Conservation (phyloP, 2,113 vertebrate genomes). For the Hirundichthys speculiger region DNA sequence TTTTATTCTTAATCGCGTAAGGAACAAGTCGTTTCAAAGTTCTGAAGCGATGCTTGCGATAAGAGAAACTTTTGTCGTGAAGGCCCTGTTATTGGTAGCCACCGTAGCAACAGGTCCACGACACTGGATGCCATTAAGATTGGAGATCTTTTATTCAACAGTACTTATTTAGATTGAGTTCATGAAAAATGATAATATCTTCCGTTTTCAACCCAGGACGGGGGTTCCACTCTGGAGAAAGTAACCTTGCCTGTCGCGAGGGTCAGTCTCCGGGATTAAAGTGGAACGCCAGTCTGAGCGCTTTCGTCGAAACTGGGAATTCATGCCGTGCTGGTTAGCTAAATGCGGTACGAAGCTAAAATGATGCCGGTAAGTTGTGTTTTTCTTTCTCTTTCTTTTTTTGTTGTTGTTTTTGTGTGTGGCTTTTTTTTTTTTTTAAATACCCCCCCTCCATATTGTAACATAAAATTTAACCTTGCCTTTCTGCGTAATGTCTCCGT, state of each 20-base stretch:
- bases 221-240: constrained; percentile 47
- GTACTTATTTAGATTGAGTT: neutral
- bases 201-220: constrained; percentile 42
- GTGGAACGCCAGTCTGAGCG: constrained; percentile 50
- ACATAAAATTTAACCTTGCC: too few species aligned
- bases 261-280: constrained; percentile 61
- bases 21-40: constrained; percentile 47
- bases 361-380: constrained; percentile 94
- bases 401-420: constrained; percentile 3
- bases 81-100: constrained; percentile 73
- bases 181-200: neutral
- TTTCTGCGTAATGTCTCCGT: too few species aligned
- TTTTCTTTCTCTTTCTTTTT: neutral
- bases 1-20: neutral
- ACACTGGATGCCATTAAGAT: constrained; percentile 3
- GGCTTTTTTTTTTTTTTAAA: too few species aligned
- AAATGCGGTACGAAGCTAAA: constrained; percentile 91
- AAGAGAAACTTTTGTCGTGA: constrained; percentile 70
- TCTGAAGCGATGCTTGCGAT: constrained; percentile 53
- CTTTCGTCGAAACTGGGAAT: constrained; percentile 72
- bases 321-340: constrained; percentile 64
- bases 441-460: too few species aligned
- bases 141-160: too few species aligned
- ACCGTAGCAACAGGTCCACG: constrained; percentile 78
- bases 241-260: constrained; percentile 51